Percentiles rank a stretch among this genome's conserved stretches.
Conservation (phyloP, 2,113 vertebrate genomes). For the Melanerpes aurifrons region DNA sequence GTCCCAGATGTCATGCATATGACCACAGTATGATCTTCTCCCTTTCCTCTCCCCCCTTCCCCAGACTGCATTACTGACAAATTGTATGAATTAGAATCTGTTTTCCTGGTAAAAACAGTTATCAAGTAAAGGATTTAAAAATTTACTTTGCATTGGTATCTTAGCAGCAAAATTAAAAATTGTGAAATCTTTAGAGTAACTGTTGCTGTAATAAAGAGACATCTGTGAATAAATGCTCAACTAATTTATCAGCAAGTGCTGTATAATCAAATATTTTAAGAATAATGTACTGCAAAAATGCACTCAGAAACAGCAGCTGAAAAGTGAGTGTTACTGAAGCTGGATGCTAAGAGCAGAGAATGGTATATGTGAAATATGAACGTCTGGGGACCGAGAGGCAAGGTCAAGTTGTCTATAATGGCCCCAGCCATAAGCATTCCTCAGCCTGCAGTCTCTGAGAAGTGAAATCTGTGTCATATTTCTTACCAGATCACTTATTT, state of each 20-base stretch:
- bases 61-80: not conserved
- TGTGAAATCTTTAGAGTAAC: slow-evolving; percentile 12
- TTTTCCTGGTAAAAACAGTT: not conserved
- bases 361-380: slow-evolving; percentile 34
- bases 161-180: slow-evolving; percentile 13
- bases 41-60: accelerated
- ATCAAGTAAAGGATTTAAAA: not conserved
- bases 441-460: slow-evolving; percentile 57
- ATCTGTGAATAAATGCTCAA: slow-evolving; percentile 30
- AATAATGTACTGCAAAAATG: slow-evolving; percentile 21
- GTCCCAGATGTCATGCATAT: not conserved
- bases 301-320: slow-evolving; percentile 18
- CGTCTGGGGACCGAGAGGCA: slow-evolving; percentile 66
- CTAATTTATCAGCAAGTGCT: slow-evolving; percentile 11
- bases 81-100: not conserved
- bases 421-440: slow-evolving; percentile 61
- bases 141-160: not conserved
- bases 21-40: not conserved
- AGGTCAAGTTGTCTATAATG: slow-evolving; percentile 72
- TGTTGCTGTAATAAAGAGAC: slow-evolving; percentile 14
- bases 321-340: not conserved
- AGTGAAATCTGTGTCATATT: slow-evolving; percentile 59
- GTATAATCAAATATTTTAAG: slow-evolving; percentile 46
- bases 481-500: slow-evolving; percentile 44
- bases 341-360: slow-evolving; percentile 45